Base-by-base conservation (phyloP, 2,113 vertebrate genomes). In the Laterallus jamaicensis region DNA sequence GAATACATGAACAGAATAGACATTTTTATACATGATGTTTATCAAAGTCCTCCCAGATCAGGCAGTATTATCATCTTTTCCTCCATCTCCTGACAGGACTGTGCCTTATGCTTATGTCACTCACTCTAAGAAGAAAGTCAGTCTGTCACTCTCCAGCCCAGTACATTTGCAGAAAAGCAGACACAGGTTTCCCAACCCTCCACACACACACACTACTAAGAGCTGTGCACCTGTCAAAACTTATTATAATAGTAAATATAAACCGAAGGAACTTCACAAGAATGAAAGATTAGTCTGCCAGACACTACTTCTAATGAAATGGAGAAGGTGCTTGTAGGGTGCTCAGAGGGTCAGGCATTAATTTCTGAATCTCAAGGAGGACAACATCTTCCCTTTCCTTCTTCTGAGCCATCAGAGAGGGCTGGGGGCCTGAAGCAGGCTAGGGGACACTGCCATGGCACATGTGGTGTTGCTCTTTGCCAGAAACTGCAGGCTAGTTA, bases 241-340 rank as follows among this genome's bases (percentile, higher is more conserved):
- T 93, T 58, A 86, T 44, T 86, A 52, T 21, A 67, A 84, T 6
- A 75, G 69, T 68, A 91, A 93, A 89, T 56, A 90, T 21, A 79
- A 95, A 87, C 58, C 94, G 78, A 89, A 93, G 52, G 29, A 85
- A 82, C 62, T 85, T 93, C 39, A 64, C 91, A 94, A 56, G 49
- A 28, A 78, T 59, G 42, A 13, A 84, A 35, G 69, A 85, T 76
- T 91, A n/a, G 62, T 64, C 84, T 87, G 22, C 52, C 62, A 89
- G 62, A 73, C 15, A 32, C 54, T 29, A 63, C 60, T 63, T 79
- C 42, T 14, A 6, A 64, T 47, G 44, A 91, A 83, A 81, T 2
- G 7, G 49, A 91, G 69, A 81, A 81, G 24, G 32, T 71, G 35
- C 39, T 91, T 82, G 60, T 3, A 73, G 15, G 39, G 62, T 68